These are phyloP conservation scores for Nemapogon koenigi DNA, from an alignment of 2,888 invertebrate species.

Conservation along the genomic window DNA sequence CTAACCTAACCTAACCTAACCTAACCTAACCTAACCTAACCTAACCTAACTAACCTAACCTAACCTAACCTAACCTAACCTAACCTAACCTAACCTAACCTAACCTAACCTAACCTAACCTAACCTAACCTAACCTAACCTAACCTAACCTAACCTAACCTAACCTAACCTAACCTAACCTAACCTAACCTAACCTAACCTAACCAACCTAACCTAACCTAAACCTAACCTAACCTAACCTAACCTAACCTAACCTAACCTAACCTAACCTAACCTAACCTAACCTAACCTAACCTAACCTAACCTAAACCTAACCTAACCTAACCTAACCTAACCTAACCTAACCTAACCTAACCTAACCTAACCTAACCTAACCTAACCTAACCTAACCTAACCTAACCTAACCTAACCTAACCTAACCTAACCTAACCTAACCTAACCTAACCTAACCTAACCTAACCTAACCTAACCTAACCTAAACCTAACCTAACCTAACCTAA, in stretches of 20 bases:
- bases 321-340: slow-evolving; percentile 5
- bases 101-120: slow-evolving; percentile 5
- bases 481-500: slow-evolving; percentile 5
- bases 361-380: slow-evolving; percentile 5
- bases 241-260: slow-evolving; percentile 5
- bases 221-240: slow-evolving; percentile 5
- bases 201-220: neutral
- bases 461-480: slow-evolving; percentile 6
- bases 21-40: slow-evolving; percentile 5
- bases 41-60: slow-evolving; percentile 4
- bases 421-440: slow-evolving; percentile 5
- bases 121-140: slow-evolving; percentile 5
- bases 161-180: slow-evolving; percentile 5
- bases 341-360: slow-evolving; percentile 5
- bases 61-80: slow-evolving; percentile 5
- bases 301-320: too few relatives aligned
- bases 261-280: slow-evolving; percentile 5
- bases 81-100: slow-evolving; percentile 5
- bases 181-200: slow-evolving; percentile 5
- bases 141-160: slow-evolving; percentile 5
- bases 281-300: slow-evolving; percentile 5
- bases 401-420: slow-evolving; percentile 5
- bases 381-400: slow-evolving; percentile 5
- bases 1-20: slow-evolving; percentile 5
- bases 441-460: slow-evolving; percentile 5